Base-by-base conservation (phyloP, 2,888 invertebrate species). In the Orthonychiurus folsomi region DNA sequence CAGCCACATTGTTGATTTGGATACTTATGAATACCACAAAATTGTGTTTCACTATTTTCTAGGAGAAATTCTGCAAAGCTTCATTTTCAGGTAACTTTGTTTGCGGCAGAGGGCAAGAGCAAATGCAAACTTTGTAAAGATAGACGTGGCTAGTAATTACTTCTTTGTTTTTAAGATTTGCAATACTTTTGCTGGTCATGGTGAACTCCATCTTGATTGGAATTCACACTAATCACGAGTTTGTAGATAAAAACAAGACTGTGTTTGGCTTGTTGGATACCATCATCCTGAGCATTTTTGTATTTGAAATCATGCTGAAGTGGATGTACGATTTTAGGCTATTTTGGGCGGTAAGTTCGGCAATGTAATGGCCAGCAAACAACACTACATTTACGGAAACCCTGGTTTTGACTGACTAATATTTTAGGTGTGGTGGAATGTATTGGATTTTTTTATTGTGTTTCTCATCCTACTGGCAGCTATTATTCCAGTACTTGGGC, bases 281-380 rank as follows among this genome's bases (percentile, higher is more conserved):
- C 56, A 57, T 73, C 12, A 73, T 75, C 21, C 58, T 75, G 57
- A 69, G 73, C 9, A 70, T 73, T n/a, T 75, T 75, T 62, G 67
- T 73, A 37, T 72, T 71, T 59, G 75, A 75, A 65, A 73, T 75
- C 23, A 55, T 74, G 20, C 61, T 75, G 21, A 75, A 75, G 64
- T 75, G 75, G 75, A 71, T 74, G 57, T 72, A 73, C 61, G 74
- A 73, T 48, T 75, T 75, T 63, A 69, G 69, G 52, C 62, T 75
- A 50, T 75, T 75, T 68, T 75, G 75, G 75, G 72, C 71, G 59
- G 48, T 61, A 64, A 28, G 53, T 54, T n/a, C 20, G n/a, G n/a
- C n/a, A n/a, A n/a, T n/a, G n/a, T n/a, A 24, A 1, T 37, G 5
- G 9, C 18, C 18, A 56, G 23, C 12, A n/a, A n/a, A n/a, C n/a